Percentiles rank a stretch among this genome's conserved stretches.
Conservation (phyloP, 1,140 invertebrate species). For the Probaryconus sp. region DNA sequence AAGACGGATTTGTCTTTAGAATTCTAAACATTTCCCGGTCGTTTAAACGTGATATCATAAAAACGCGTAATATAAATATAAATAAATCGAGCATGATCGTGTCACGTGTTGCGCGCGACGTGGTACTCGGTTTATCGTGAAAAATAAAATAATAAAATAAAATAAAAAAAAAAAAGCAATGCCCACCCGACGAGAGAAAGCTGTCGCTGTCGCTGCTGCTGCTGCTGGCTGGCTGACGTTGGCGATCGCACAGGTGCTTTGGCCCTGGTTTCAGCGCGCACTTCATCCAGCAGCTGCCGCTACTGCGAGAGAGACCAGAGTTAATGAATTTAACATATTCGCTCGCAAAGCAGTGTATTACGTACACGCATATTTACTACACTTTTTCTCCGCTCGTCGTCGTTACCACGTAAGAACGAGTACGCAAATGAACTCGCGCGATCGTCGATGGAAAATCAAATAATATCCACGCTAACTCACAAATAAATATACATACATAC, state of each 20-base stretch:
- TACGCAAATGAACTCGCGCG: conserved; percentile 41
- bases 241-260: conserved; percentile 22
- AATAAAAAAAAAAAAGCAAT: conserved; percentile 27
- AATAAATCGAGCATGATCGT: background rate
- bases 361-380: conserved; percentile 10
- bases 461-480: conserved; percentile 1
- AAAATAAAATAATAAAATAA: too few relatives aligned
- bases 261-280: conserved; percentile 8
- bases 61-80: conserved; percentile 1
- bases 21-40: too few relatives aligned
- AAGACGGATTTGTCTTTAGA: too few relatives aligned
- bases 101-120: conserved; percentile 19
- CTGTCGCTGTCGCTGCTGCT: too few relatives aligned
- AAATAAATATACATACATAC: background rate
- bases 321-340: conserved; percentile 30
- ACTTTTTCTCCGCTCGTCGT: conserved; percentile 2
- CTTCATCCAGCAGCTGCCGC: conserved; percentile 16
- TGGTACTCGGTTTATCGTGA: conserved; percentile 28
- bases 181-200: conserved; percentile 27
- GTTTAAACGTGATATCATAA: too few relatives aligned
- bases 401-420: conserved; percentile 32
- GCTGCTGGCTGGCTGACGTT: background rate
- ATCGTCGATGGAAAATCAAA: conserved; percentile 36
- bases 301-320: conserved; percentile 7
- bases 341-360: conserved; percentile 12